Evolutionary conservation across 2,888 invertebrate genomes (phyloP).

Genomic region (Orchesellides sinensis): DNA sequence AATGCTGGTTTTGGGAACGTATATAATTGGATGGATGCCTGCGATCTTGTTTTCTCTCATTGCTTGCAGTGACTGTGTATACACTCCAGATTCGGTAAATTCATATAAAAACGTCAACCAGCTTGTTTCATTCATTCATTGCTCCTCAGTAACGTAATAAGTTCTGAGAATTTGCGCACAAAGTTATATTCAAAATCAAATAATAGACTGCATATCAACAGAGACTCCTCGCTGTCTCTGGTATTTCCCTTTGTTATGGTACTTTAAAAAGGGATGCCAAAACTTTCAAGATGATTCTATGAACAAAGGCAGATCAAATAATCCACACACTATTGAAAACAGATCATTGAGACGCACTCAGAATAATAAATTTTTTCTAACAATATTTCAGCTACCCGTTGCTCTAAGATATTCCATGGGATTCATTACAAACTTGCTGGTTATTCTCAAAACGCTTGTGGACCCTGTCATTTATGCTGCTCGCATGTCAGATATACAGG

Average conservation of each 20-base stretch:
- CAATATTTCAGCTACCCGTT: slow-evolving; percentile 73
- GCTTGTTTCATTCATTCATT: neutral
- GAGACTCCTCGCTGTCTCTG: too few relatives aligned
- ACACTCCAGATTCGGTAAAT: slow-evolving; percentile 73
- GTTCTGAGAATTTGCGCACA: too few relatives aligned
- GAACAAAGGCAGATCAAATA: too few relatives aligned
- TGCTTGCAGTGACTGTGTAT: slow-evolving; percentile 79
- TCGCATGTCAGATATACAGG: slow-evolving; percentile 83
- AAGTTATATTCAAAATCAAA: too few relatives aligned
- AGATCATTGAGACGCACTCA: too few relatives aligned
- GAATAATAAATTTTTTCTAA: too few relatives aligned
- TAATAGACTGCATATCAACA: too few relatives aligned
- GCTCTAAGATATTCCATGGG: slow-evolving; percentile 73
- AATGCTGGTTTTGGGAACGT: slow-evolving; percentile 81
- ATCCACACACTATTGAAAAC: too few relatives aligned
- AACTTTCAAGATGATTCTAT: too few relatives aligned
- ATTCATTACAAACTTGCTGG: slow-evolving; percentile 79
- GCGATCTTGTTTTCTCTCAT: slow-evolving; percentile 80
- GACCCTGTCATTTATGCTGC: slow-evolving; percentile 84
- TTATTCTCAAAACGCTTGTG: slow-evolving; percentile 82
- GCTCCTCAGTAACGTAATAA: too few relatives aligned
- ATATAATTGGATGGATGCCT: slow-evolving; percentile 82
- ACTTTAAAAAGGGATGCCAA: too few relatives aligned
- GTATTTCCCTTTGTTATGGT: too few relatives aligned
- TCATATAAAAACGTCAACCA: neutral